Percentiles rank a stretch among this genome's conserved stretches.
Evolutionary conservation across 2,797 vertebrate genomes (phyloP).

Genomic region (Takifugu rubripes): DNA sequence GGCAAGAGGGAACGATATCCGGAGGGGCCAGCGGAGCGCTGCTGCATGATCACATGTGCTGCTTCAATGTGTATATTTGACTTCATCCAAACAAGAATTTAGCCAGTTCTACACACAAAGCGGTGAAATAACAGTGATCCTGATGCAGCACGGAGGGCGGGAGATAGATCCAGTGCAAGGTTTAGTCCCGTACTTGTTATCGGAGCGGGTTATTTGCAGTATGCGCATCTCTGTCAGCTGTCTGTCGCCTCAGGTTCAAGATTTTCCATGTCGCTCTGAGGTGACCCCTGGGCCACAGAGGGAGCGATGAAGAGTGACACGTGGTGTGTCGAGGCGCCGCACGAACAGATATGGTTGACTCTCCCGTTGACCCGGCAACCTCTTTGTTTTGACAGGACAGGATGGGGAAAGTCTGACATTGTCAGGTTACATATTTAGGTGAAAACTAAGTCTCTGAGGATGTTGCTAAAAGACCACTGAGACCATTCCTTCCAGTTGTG

Average conservation of each 20-base stretch:
- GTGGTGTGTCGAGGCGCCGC: conserved; percentile 5
- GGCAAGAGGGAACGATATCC: background rate
- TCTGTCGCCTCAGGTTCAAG: conserved; percentile 17
- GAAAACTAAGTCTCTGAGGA: background rate
- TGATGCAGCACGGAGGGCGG: background rate
- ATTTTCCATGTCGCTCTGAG: conserved; percentile 21
- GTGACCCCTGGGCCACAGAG: conserved; percentile 21
- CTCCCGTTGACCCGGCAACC: conserved; percentile 5
- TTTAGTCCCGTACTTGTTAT: conserved; percentile 1
- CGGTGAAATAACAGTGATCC: background rate
- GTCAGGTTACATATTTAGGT: conserved; percentile 2
- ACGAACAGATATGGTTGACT: conserved; percentile 6
- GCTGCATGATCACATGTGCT: background rate
- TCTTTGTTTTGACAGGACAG: conserved; percentile 35
- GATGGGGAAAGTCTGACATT: background rate
- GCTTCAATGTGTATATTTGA: background rate
- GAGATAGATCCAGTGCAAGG: background rate
- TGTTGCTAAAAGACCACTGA: no score
- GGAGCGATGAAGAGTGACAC: conserved; percentile 16
- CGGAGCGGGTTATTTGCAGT: conserved; percentile 27
- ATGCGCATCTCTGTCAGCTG: conserved; percentile 10
- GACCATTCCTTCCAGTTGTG: no score
- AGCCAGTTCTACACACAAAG: no score
- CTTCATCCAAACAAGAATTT: background rate
- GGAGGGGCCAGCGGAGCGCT: conserved; percentile 1